Conservation (phyloP, 1,140 invertebrate genomes). For the Maniola jurtina region DNA sequence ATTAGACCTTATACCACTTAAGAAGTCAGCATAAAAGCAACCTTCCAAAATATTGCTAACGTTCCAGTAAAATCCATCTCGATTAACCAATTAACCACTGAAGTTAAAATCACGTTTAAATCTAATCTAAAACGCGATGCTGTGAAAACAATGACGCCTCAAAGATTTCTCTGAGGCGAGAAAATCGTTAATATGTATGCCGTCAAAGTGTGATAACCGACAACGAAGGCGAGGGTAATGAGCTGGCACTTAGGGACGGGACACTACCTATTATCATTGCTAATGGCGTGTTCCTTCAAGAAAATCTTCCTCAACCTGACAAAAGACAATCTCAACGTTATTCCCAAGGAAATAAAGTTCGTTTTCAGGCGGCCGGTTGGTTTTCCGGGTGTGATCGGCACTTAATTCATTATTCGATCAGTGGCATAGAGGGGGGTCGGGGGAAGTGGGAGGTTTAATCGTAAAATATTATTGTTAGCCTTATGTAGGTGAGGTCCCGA, state of each 20-base stretch:
- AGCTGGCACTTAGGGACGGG: slow-evolving; percentile 45
- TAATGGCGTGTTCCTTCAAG: slow-evolving; percentile 48
- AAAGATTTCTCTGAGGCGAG: slow-evolving; percentile 8
- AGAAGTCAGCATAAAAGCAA: too few relatives aligned
- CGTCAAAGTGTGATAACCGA: slow-evolving; percentile 20
- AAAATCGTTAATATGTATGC: slow-evolving; percentile 20
- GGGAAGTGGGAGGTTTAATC: slow-evolving; percentile 35
- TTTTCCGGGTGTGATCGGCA: slow-evolving; percentile 27
- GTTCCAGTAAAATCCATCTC: too few relatives aligned
- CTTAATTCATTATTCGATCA: slow-evolving; percentile 59
- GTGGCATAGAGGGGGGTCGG: slow-evolving; percentile 36
- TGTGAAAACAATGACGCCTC: slow-evolving; percentile 27
- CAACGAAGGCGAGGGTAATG: slow-evolving; percentile 40
- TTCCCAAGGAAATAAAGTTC: slow-evolving; percentile 25
- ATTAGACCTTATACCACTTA: too few relatives aligned
- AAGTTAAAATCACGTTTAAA: too few relatives aligned
- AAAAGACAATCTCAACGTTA: slow-evolving; percentile 10
- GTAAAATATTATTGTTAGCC: slow-evolving; percentile 48
- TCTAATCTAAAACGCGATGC: not conserved
- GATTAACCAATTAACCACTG: too few relatives aligned
- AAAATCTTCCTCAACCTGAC: slow-evolving; percentile 22
- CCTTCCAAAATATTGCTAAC: too few relatives aligned
- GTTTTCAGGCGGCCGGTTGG: slow-evolving; percentile 18
- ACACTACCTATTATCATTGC: slow-evolving; percentile 58
- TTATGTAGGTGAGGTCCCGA: slow-evolving; percentile 26